Conservation (phyloP, 2,888 invertebrate genomes). For the Thalpophila matura region DNA sequence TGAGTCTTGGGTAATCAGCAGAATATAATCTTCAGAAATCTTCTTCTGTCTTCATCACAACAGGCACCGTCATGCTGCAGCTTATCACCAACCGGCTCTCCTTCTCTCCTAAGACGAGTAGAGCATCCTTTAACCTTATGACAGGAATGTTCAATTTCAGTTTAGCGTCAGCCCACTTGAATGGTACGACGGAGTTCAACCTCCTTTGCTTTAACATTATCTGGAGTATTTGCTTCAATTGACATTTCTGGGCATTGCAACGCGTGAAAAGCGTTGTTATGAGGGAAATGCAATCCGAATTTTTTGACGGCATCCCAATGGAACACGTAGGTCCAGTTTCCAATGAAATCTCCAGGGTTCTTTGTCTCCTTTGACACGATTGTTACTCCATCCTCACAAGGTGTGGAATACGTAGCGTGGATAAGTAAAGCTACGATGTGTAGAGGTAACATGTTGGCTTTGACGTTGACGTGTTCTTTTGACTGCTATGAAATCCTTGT, state of each 20-base stretch:
- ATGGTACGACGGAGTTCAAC: conserved; percentile 3
- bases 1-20: conserved; percentile 42
- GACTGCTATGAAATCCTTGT: too few species aligned
- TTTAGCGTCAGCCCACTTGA: conserved; percentile 49
- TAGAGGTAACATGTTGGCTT: too few species aligned
- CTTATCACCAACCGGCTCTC: conserved; percentile 47
- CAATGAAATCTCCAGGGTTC: conserved; percentile 31
- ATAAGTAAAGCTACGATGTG: too few species aligned
- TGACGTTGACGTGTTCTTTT: not conserved
- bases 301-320: conserved; percentile 45
- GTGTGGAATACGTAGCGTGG: too few species aligned
- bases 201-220: conserved; percentile 24
- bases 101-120: conserved; percentile 39
- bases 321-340: conserved; percentile 54
- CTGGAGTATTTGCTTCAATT: conserved; percentile 15
- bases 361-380: too few species aligned
- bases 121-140: conserved; percentile 18
- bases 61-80: conserved; percentile 24
- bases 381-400: too few species aligned
- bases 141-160: conserved; percentile 34
- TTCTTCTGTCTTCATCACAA: conserved; percentile 36
- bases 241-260: conserved; percentile 33
- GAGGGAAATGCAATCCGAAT: conserved; percentile 19
- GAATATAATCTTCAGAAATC: conserved; percentile 43
- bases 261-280: not conserved